These are phyloP conservation scores for Schrankia costaestrigalis DNA, from an alignment of 2,888 invertebrate species.

Conservation along the genomic window DNA sequence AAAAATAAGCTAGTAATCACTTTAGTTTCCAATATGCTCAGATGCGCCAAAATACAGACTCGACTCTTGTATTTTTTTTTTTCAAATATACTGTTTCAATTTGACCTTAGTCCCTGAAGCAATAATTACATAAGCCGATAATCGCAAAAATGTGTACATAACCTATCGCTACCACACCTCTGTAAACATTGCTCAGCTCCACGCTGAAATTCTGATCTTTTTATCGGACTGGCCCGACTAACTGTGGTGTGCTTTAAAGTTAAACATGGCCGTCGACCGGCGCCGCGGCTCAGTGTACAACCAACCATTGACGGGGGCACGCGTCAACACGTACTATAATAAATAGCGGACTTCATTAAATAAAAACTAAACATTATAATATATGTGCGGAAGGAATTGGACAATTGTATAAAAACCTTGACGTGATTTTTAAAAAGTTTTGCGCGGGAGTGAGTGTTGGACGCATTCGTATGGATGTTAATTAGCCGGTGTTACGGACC, in stretches of 20 bases:
- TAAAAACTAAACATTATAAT: constrained; percentile 31
- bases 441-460: constrained; percentile 51
- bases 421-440: constrained; percentile 32
- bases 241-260: constrained; percentile 63
- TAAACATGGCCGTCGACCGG: constrained; percentile 63
- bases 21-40: too few species aligned
- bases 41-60: too few species aligned
- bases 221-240: constrained; percentile 43
- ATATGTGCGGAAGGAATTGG: constrained; percentile 33
- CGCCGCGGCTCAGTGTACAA: constrained; percentile 60
- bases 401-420: constrained; percentile 26
- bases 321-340: constrained; percentile 46
- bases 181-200: constrained; percentile 36
- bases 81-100: neutral
- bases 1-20: too few species aligned
- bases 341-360: constrained; percentile 36
- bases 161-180: constrained; percentile 19
- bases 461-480: constrained; percentile 52
- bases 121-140: constrained; percentile 1
- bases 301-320: constrained; percentile 61
- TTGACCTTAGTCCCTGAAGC: neutral
- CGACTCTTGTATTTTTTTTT: too few species aligned
- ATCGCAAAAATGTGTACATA: constrained; percentile 16
- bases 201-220: constrained; percentile 57
- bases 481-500: constrained; percentile 56